Evolutionary conservation across 2,888 invertebrate species (phyloP).

Genomic region (Blera fallax): DNA sequence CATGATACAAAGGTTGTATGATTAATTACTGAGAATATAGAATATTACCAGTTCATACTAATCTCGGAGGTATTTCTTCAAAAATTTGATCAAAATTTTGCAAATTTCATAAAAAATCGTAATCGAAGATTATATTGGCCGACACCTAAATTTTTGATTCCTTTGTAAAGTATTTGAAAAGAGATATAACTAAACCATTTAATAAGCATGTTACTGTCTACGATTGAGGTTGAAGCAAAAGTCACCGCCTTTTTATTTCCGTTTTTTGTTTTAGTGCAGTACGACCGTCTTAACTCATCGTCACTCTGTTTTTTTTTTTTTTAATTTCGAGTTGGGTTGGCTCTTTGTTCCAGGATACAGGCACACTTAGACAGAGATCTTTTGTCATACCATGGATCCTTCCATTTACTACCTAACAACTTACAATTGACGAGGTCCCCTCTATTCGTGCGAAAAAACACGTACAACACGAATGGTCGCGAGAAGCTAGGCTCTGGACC

Average conservation of each 20-base stretch:
- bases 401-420: too few species aligned
- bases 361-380: too few species aligned
- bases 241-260: not conserved
- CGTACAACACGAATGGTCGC: too few species aligned
- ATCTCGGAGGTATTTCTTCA: constrained; percentile 15
- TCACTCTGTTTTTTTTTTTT: too few species aligned
- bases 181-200: not conserved
- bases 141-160: not conserved
- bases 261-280: too few species aligned
- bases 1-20: not conserved
- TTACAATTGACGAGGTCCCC: too few species aligned
- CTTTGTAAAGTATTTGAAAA: not conserved
- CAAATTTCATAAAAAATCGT: not conserved
- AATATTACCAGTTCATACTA: constrained; percentile 28
- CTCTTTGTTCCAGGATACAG: too few species aligned
- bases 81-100: not conserved
- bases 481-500: too few species aligned
- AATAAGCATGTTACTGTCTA: not conserved
- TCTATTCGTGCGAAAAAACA: too few species aligned
- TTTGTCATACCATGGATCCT: too few species aligned
- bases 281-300: too few species aligned
- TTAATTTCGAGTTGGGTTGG: too few species aligned
- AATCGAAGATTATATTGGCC: not conserved
- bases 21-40: constrained; percentile 8
- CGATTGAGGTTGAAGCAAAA: constrained; percentile 2